Evolutionary conservation across 2,113 vertebrate genomes (phyloP), one percentile per base, ranked within the genome.

Genomic region (Rhabdornis inornatus): DNA sequence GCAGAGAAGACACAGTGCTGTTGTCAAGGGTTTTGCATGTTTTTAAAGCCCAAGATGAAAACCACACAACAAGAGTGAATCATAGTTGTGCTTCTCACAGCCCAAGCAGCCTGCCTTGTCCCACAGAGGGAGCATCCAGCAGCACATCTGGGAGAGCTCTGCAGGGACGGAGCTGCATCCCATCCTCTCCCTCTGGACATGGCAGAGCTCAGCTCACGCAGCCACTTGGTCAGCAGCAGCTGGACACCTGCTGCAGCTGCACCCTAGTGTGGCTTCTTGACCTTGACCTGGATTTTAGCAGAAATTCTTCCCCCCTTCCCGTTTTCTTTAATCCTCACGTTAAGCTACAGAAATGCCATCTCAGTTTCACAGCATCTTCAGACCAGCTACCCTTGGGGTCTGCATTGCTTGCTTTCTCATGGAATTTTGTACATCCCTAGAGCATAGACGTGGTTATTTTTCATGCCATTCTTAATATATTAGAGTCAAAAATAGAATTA

Each of bases 401-500:
- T n/a, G 16, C 2, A 6, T 3, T 68, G 47, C 57, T 57, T 91
- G 64, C 76, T 95, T 95, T 95, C 96, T 94, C 91, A 87, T 8
- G 61, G 91, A 87, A 64, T 89, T 94, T 94, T 76, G 56, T 91
- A 28, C 65, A 56, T 95, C 94, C 84, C 83, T 68, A 57, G 94
- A 72, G 94, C 57, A 52, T 4, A 92, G 84, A 35, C 0, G 0
- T 79, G 61, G 93, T 56, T 94, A 33, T 87, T 97, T 94, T 92
- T 92, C 49, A 53, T 92, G 87, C 74, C 21, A 53, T 71, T 89
- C 77, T 71, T 87, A 95, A 76, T 84, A 84, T 79, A 78, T 53
- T 70, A 25, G 37, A 87, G 72, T 71, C 53, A 79, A 94, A 97
- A 95, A 97, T 95, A 97, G 89, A 91, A 64, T 71, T 84, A 92